Percentiles rank a stretch among this genome's conserved stretches.
phyloP scores from a whole-genome alignment of 37 sponge, comb jelly and placozoan genomes.

The Cliona cf. orientalis region DNA sequence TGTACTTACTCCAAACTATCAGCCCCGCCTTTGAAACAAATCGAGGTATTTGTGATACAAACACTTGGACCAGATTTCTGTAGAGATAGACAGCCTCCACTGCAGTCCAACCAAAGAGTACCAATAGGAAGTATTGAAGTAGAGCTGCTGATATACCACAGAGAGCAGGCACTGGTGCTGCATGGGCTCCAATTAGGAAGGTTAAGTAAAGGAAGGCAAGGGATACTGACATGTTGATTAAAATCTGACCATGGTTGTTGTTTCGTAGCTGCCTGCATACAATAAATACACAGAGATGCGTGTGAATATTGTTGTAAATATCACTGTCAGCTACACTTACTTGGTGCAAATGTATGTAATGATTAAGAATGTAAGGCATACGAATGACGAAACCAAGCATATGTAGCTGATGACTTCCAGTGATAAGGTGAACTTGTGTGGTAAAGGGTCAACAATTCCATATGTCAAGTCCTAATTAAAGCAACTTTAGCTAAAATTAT shows the following conservation, averaged over 20 bases:
- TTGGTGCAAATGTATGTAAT: constrained; percentile 28
- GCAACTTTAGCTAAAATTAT: too few species aligned
- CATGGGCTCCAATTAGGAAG: too few species aligned
- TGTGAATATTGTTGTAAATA: too few species aligned
- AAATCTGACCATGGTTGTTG: too few species aligned
- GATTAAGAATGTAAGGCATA: constrained; percentile 6
- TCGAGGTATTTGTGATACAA: background rate
- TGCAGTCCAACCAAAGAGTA: constrained; percentile 12
- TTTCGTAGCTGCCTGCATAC: background rate
- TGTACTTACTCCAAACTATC: constrained; percentile 12
- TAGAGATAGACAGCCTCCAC: constrained; percentile 12
- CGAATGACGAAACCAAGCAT: background rate
- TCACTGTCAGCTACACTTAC: too few species aligned
- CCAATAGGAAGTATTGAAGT: constrained; percentile 16
- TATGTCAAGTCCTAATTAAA: background rate
- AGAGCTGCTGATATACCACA: constrained; percentile 10
- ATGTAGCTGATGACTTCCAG: too few species aligned
- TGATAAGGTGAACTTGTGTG: background rate
- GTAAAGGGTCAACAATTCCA: background rate
- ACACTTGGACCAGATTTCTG: background rate
- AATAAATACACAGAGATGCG: too few species aligned
- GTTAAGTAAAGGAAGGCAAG: too few species aligned
- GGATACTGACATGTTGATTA: too few species aligned
- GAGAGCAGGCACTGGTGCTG: background rate
- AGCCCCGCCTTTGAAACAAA: background rate